These are phyloP conservation scores for Drosophila truncata DNA, from an alignment of 1,140 invertebrate genomes.

Conservation along the genomic window DNA sequence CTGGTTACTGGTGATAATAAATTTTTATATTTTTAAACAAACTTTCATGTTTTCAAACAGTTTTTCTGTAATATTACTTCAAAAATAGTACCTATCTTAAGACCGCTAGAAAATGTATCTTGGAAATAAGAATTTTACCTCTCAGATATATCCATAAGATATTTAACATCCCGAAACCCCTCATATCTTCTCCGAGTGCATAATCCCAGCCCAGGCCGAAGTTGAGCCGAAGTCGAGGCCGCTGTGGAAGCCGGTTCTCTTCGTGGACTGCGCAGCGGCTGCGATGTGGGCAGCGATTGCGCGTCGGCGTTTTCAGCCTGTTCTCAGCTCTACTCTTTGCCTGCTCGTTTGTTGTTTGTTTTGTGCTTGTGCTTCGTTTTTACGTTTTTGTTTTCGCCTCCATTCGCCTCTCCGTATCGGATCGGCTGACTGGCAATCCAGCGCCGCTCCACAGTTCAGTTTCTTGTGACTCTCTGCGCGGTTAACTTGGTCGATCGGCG, in stretches of 20 bases:
- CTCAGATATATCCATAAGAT: too few species aligned
- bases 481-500: conserved; percentile 56
- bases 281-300: conserved; percentile 22
- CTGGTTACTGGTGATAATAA: too few species aligned
- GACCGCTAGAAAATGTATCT: too few species aligned
- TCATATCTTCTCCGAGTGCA: conserved; percentile 15
- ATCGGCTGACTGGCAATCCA: conserved; percentile 32
- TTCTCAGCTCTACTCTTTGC: conserved; percentile 32
- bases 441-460: conserved; percentile 42
- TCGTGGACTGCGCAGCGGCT: conserved; percentile 44
- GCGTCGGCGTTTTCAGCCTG: conserved; percentile 39
- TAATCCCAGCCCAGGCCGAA: conserved; percentile 42
- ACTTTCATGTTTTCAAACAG: neutral
- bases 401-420: conserved; percentile 55
- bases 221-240: conserved; percentile 39
- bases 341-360: conserved; percentile 23
- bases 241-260: conserved; percentile 66
- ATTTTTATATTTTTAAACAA: too few species aligned
- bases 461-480: conserved; percentile 68
- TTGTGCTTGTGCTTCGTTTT: conserved; percentile 27
- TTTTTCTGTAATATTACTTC: neutral
- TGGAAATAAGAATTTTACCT: neutral
- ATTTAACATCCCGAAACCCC: neutral
- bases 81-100: too few species aligned
- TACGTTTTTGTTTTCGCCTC: conserved; percentile 53